Evolutionary conservation across 1,140 invertebrate genomes (phyloP).

Genomic region (Elysia chlorotica): DNA sequence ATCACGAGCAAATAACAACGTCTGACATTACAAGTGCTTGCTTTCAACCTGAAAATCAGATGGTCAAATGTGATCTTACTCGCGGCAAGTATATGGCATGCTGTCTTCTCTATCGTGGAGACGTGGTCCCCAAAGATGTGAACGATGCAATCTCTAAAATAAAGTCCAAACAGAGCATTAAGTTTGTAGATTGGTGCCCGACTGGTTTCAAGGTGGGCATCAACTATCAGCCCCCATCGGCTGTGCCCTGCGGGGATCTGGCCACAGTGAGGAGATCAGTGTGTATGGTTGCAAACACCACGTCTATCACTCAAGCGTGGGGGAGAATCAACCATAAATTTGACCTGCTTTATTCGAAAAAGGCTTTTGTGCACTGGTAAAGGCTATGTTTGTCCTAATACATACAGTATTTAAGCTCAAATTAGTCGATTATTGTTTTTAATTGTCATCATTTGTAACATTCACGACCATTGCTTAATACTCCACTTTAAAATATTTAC

Average conservation of each 20-base stretch:
- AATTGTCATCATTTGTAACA: too few relatives aligned
- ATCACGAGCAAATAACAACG: conserved; percentile 57
- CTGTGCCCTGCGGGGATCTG: conserved; percentile 67
- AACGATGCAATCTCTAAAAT: conserved; percentile 67
- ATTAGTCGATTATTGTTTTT: too few relatives aligned
- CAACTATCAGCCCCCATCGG: conserved; percentile 43
- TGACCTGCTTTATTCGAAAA: conserved; percentile 41
- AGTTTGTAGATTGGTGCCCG: conserved; percentile 74
- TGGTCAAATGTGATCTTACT: background rate
- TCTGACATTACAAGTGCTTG: background rate
- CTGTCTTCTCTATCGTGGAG: conserved; percentile 44
- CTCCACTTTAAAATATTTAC: background rate
- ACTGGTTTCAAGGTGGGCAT: conserved; percentile 64
- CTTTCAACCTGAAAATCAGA: conserved; percentile 15
- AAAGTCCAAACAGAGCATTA: conserved; percentile 74
- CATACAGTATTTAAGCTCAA: too few relatives aligned
- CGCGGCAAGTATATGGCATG: background rate
- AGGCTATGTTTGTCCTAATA: conserved; percentile 12
- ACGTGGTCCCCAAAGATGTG: background rate
- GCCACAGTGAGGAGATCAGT: conserved; percentile 65
- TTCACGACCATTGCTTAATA: background rate
- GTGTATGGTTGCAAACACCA: background rate
- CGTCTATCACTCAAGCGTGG: conserved; percentile 61
- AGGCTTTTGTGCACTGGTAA: conserved; percentile 52
- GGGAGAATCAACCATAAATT: conserved; percentile 47